These are phyloP conservation scores for Globodera rostochiensis DNA, from an alignment of 1,140 invertebrate species.

Conservation along the genomic window DNA sequence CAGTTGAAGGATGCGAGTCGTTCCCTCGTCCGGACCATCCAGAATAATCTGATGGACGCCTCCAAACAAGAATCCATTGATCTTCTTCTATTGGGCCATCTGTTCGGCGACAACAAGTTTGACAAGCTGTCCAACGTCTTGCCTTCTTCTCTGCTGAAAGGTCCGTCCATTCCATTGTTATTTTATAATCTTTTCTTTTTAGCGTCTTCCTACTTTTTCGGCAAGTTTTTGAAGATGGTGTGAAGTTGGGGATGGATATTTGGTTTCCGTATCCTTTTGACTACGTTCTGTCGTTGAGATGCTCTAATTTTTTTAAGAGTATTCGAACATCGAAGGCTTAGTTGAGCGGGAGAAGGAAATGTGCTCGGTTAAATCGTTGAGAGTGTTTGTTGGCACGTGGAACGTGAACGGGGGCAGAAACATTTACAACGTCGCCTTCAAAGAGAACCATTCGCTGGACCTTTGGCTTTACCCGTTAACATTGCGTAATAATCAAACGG, in stretches of 20 bases:
- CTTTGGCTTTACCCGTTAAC: conserved; percentile 86
- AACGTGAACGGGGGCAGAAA: conserved; percentile 97
- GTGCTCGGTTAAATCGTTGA: conserved; percentile 74
- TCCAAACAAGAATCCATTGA: conserved; percentile 99
- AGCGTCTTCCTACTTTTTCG: conserved; percentile 57
- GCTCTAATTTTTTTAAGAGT: conserved; percentile 62
- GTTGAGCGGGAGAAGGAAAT: conserved; percentile 79
- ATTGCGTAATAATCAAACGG: conserved; percentile 36
- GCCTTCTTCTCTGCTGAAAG: conserved; percentile 62
- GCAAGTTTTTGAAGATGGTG: conserved; percentile 37
- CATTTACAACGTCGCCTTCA: conserved; percentile 85
- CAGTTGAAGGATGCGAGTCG: conserved; percentile 89
- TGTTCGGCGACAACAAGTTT: conserved; percentile 83
- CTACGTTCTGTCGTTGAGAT: conserved; percentile 13
- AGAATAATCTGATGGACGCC: conserved; percentile 95
- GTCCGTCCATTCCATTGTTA: conserved; percentile 11
- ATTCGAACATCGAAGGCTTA: conserved; percentile 68
- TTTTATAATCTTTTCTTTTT: conserved; percentile 39
- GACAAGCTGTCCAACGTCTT: conserved; percentile 86
- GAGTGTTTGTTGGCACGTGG: conserved; percentile 90
- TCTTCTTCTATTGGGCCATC: conserved; percentile 85
- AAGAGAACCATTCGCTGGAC: conserved; percentile 81
- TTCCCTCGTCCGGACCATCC: conserved; percentile 94
- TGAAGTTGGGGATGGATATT: conserved; percentile 32
- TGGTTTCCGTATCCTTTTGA: conserved; percentile 3